Evolutionary conservation across 2,113 vertebrate species (phyloP).

Genomic region (Engystomops pustulosus): DNA sequence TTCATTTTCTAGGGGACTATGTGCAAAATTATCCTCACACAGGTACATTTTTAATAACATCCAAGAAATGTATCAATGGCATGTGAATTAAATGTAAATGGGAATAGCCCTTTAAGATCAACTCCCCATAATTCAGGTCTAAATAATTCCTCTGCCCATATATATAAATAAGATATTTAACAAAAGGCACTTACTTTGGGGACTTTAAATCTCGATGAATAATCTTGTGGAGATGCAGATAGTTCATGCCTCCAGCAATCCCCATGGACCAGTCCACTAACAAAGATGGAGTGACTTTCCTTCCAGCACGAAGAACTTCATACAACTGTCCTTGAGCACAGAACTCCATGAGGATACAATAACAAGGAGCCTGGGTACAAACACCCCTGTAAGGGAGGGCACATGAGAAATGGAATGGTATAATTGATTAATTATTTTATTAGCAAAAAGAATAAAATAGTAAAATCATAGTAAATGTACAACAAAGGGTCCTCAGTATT

Average conservation of each 20-base stretch:
- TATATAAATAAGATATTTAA: neutral
- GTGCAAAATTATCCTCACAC: too few relatives aligned
- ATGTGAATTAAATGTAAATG: too few relatives aligned
- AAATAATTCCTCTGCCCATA: neutral
- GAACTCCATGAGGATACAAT: conserved; percentile 99
- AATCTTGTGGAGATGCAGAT: conserved; percentile 98
- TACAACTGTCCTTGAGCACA: conserved; percentile 99
- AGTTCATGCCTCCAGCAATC: conserved; percentile 98
- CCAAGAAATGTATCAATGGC: too few relatives aligned
- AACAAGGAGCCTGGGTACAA: conserved; percentile 97
- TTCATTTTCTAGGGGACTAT: too few relatives aligned
- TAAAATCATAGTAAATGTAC: neutral
- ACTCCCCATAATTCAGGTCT: too few relatives aligned
- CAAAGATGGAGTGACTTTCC: conserved; percentile 91
- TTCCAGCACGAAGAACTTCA: conserved; percentile 94
- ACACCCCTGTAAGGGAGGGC: conserved; percentile 83
- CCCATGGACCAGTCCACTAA: conserved; percentile 99
- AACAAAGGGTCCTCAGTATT: neutral
- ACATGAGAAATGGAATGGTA: neutral
- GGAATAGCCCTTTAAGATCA: too few relatives aligned
- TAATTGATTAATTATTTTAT: neutral
- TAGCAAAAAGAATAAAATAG: neutral
- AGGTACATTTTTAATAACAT: too few relatives aligned
- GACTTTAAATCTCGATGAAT: conserved; percentile 98
- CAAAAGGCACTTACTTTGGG: conserved; percentile 83